Percentiles rank a stretch among this genome's conserved stretches.
Conservation (phyloP, 2,797 vertebrate species). For the Channa striata region DNA sequence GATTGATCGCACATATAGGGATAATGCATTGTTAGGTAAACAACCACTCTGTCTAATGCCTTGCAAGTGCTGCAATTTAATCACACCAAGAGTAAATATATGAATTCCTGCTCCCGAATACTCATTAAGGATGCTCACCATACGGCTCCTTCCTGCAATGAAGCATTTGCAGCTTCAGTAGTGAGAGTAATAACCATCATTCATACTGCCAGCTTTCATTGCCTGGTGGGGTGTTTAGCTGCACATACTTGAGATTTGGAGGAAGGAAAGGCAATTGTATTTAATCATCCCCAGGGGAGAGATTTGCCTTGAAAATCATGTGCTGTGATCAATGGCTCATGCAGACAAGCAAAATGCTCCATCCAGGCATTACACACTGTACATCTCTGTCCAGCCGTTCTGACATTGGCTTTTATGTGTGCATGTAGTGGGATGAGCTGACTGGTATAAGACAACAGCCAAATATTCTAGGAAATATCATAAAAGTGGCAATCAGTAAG, state of each 20-base stretch:
- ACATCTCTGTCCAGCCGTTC: constrained; percentile 36
- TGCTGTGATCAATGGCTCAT: constrained; percentile 58
- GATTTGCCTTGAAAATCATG: constrained; percentile 62
- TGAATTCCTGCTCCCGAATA: constrained; percentile 65
- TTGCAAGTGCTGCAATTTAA: constrained; percentile 60
- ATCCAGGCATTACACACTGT: constrained; percentile 15
- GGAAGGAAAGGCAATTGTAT: constrained; percentile 63
- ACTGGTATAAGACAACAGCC: background rate
- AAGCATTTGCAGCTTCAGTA: constrained; percentile 62
- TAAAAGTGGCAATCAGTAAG: constrained; percentile 17
- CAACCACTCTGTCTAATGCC: constrained; percentile 51
- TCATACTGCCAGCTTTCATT: constrained; percentile 69
- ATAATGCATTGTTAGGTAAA: constrained; percentile 69
- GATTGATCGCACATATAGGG: constrained; percentile 49
- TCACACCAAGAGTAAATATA: constrained; percentile 69
- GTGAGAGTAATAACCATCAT: constrained; percentile 71
- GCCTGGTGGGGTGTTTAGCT: constrained; percentile 63
- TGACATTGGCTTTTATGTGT: constrained; percentile 36
- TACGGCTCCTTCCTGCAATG: constrained; percentile 66
- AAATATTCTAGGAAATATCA: background rate
- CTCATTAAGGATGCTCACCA: constrained; percentile 71
- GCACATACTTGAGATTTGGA: constrained; percentile 61
- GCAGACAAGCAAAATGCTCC: constrained; percentile 41
- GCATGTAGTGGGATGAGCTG: constrained; percentile 26
- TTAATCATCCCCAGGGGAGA: constrained; percentile 67